phyloP scores from a whole-genome alignment of 2,113 vertebrate species.

The Irena cyanogastra region DNA sequence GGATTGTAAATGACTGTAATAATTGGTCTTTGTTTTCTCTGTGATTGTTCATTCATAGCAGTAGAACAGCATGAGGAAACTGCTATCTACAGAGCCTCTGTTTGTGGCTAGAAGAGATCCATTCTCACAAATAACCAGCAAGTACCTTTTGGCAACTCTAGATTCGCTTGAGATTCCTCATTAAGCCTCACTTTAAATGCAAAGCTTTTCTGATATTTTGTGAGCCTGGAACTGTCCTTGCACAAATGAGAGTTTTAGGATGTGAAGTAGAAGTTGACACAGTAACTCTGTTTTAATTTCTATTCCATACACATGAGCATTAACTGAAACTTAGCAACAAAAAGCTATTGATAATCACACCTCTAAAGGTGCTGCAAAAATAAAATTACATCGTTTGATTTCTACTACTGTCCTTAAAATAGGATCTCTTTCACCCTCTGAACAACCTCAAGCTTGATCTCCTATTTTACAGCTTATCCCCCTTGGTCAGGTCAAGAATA shows the following conservation, averaged over 20 bases:
- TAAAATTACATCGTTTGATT: background rate
- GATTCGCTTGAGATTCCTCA: background rate
- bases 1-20: background rate
- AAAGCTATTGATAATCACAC: rapidly evolving
- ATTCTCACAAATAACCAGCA: background rate
- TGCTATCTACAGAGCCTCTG: background rate
- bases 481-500: background rate
- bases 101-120: background rate
- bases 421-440: background rate
- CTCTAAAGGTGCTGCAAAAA: background rate
- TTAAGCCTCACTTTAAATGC: background rate
- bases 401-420: background rate
- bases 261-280: background rate
- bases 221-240: background rate
- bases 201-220: background rate
- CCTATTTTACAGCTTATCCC: background rate
- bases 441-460: background rate
- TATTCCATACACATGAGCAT: background rate
- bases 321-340: background rate
- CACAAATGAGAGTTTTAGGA: background rate
- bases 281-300: background rate
- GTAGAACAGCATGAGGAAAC: background rate
- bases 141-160: background rate
- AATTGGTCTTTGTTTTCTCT: background rate
- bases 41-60: background rate